These are phyloP conservation scores for Gastrophysa polygoni DNA, from an alignment of 2,888 invertebrate species.

Conservation along the genomic window DNA sequence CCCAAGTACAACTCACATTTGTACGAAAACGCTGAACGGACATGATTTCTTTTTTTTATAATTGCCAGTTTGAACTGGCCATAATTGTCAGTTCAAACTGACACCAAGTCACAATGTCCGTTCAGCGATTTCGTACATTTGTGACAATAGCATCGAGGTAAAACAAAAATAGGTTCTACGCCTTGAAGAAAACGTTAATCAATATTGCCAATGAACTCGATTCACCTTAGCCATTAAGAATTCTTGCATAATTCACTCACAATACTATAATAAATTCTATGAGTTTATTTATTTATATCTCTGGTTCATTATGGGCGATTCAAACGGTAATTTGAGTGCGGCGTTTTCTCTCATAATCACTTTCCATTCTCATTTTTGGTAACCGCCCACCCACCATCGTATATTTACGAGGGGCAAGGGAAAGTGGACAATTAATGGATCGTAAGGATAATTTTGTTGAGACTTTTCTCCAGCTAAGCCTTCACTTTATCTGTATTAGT, in stretches of 20 bases:
- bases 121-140: too few species aligned
- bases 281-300: neutral
- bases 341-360: slow-evolving; percentile 13
- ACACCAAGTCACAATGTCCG: too few species aligned
- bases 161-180: too few species aligned
- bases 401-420: neutral
- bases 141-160: too few species aligned
- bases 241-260: neutral
- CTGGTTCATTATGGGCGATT: neutral
- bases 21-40: too few species aligned
- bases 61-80: too few species aligned
- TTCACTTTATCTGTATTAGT: neutral
- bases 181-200: neutral
- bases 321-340: neutral
- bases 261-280: neutral
- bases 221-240: neutral
- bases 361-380: slow-evolving; percentile 15
- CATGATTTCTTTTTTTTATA: too few species aligned
- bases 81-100: too few species aligned
- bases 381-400: slow-evolving; percentile 8
- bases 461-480: neutral
- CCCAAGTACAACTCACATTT: too few species aligned
- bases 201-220: neutral
- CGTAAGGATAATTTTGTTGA: neutral
- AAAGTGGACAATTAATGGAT: neutral